Conservation (phyloP, 1,140 invertebrate species). For the Zaprionus taronus region DNA sequence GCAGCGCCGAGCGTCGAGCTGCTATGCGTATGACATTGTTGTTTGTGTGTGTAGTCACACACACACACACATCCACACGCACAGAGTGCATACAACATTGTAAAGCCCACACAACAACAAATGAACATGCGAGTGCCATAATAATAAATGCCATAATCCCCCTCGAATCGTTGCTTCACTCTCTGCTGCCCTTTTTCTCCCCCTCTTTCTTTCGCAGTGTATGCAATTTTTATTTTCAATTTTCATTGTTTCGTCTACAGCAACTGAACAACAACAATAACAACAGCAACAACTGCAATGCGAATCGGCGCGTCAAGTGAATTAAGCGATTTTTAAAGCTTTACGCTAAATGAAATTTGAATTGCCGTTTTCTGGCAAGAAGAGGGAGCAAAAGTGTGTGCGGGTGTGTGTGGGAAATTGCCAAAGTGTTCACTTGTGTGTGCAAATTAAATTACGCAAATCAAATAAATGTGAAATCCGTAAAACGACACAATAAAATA, state of each 20-base stretch:
- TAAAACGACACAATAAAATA: slow-evolving; percentile 28
- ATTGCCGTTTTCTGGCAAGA: slow-evolving; percentile 50
- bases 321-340: slow-evolving; percentile 82
- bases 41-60: slow-evolving; percentile 24
- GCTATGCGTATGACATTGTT: slow-evolving; percentile 26
- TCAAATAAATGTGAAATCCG: slow-evolving; percentile 71
- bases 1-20: slow-evolving; percentile 2
- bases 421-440: slow-evolving; percentile 70
- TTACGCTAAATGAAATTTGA: slow-evolving; percentile 81
- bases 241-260: slow-evolving; percentile 75
- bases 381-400: background rate
- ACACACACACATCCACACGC: slow-evolving; percentile 16
- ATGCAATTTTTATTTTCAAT: slow-evolving; percentile 79
- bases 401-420: background rate
- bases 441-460: slow-evolving; percentile 81
- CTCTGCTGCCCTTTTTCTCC: slow-evolving; percentile 15
- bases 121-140: slow-evolving; percentile 59
- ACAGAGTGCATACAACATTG: slow-evolving; percentile 25
- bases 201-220: slow-evolving; percentile 1
- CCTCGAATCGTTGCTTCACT: slow-evolving; percentile 57
- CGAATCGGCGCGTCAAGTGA: slow-evolving; percentile 72
- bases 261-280: slow-evolving; percentile 44
- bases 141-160: slow-evolving; percentile 81
- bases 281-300: slow-evolving; percentile 50
- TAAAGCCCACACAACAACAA: slow-evolving; percentile 44